Evolutionary conservation across 2,888 invertebrate genomes (phyloP), one percentile per base, ranked within the genome.

Genomic region (Falcaria lacertinaria): DNA sequence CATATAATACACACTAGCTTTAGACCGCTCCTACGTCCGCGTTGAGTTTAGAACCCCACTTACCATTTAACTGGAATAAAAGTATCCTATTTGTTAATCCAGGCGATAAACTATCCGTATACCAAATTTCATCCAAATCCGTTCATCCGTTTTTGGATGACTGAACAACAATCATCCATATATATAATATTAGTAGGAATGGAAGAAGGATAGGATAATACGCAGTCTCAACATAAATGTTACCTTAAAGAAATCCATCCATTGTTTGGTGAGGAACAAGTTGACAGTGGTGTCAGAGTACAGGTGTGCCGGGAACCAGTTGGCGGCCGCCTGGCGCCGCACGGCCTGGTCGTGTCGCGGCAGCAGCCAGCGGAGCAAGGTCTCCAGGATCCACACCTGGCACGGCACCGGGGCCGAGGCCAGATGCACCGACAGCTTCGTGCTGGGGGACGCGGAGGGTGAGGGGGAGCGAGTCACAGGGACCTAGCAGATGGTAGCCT

Each of bases 301-400:
- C 25, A 68, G 25, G 0, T 50, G 15, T 0, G 19, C 11, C 0
- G 80, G 77, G 41, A 86, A 77, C 86, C 85, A 86, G 8, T 55
- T 63, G 1, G 39, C 45, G 0, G 79, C 79, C 0, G 75, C 74
- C 0, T 54, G 49, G 6, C 45, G 42, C 8, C 82, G 49, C 5
- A 70, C 57, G 0, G 48, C 39, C 0, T 35, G 42, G 2, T 74
- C 71, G 5, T 72, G 63, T 0, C 86, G 69, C 0, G 75, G 74
- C 45, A 81, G 49, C 39, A 84, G 47, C 85, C 85, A 87, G 0
- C 85, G 71, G 4, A 87, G 47, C 1, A 88, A 51, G 0, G 75
- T 64, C 54, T 85, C 85, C 58, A 84, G 40, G 8, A 68, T 56
- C 37, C 63, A 55, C 54, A 64, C 68, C 62, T 88, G 87, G 6